Evolutionary conservation across 2,888 invertebrate genomes (phyloP), one percentile per base, ranked within the genome.

Genomic region (Autographa pulchrina): DNA sequence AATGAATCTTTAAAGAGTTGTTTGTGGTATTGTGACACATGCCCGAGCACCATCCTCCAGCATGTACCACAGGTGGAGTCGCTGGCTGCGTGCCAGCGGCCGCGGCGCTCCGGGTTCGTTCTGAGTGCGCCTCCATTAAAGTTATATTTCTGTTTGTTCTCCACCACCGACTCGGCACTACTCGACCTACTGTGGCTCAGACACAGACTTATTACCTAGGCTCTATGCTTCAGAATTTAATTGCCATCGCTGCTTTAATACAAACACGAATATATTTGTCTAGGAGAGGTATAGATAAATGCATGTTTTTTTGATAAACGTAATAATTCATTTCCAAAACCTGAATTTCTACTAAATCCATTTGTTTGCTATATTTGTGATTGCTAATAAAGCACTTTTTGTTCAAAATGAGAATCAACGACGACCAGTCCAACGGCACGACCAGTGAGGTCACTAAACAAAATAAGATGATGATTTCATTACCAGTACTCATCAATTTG

Each of bases 61-160:
- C 8, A 38, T 38, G 38, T 38, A 38, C 11, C 38, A 48, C 48
- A 48, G n/a, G 48, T 48, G 6, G 16, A 48, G 54, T 9, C 41
- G 18, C 60, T 70, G 77, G 75, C 80, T 8, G 1, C 0, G 38
- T 9, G 77, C 75, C 75, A 75, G 65, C 64, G 11, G 62, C 65
- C 52, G 31, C 7, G 9, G 20, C 54, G 25, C 16, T 43, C 13
- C 18, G 13, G 43, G 20, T 38, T 25, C 35, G 16, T 20, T 13
- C 25, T 43, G 48, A 48, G 32, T 68, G 54, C 32, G 65, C 31
- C 48, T 58, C 18, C 8, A 65, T 65, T 41, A 7, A 48, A 32
- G 32, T 66, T 52, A 77, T 65, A 62, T 69, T 65, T 59, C 43
- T 65, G 38, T 70, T 54, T 41, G 31, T 66, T 54, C 60, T 54